Conservation (phyloP, 2,888 invertebrate genomes). For the Eucera pruinosa region DNA sequence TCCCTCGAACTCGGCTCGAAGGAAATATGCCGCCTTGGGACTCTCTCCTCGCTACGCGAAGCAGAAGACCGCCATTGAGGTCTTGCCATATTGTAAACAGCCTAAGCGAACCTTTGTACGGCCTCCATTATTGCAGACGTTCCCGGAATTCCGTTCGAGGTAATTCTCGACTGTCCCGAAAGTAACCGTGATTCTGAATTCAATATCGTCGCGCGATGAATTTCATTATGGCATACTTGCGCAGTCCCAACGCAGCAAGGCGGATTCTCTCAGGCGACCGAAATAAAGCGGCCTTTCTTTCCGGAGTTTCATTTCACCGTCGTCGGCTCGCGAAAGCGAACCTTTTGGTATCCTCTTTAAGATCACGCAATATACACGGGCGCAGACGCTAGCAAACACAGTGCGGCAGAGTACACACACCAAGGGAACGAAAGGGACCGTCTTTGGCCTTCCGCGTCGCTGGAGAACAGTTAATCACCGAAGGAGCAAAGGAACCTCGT, state of each 20-base stretch:
- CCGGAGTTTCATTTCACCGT: slow-evolving; percentile 38
- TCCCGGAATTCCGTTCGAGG: slow-evolving; percentile 47
- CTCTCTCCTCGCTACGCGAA: not conserved
- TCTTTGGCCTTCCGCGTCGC: slow-evolving; percentile 14
- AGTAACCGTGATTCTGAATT: slow-evolving; percentile 52
- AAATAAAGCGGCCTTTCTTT: slow-evolving; percentile 35
- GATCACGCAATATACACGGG: slow-evolving; percentile 53
- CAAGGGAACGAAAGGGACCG: not conserved
- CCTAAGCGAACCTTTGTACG: slow-evolving; percentile 3
- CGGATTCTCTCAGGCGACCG: not conserved
- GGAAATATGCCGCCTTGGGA: slow-evolving; percentile 49
- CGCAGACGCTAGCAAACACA: slow-evolving; percentile 33
- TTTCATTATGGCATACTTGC: slow-evolving; percentile 54
- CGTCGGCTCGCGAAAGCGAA: slow-evolving; percentile 14
- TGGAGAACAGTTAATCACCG: slow-evolving; percentile 60
- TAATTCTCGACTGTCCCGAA: slow-evolving; percentile 52
- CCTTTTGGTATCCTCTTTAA: slow-evolving; percentile 46
- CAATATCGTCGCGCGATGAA: slow-evolving; percentile 55
- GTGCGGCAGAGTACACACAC: slow-evolving; percentile 1
- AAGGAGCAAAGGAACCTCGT: slow-evolving; percentile 48
- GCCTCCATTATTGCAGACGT: slow-evolving; percentile 46
- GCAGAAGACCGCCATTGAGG: slow-evolving; percentile 4
- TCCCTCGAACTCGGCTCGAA: slow-evolving; percentile 56
- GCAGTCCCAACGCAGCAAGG: slow-evolving; percentile 3
- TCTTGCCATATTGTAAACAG: slow-evolving; percentile 20